These are phyloP conservation scores for Sebastes diploproa DNA, from an alignment of 2,797 vertebrate species.

Conservation along the genomic window DNA sequence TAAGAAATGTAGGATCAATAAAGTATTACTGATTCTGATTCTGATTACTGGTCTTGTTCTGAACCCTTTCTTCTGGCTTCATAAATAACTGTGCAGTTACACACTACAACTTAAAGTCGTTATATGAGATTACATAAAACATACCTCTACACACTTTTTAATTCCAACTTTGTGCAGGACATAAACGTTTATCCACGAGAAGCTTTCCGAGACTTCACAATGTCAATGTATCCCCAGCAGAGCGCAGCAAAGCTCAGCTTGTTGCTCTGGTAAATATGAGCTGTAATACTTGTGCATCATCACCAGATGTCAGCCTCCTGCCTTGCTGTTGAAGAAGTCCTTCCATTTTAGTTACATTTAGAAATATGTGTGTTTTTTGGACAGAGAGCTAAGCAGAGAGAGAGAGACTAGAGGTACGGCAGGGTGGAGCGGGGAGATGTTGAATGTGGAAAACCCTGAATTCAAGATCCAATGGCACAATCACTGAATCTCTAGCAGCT, in stretches of 20 bases:
- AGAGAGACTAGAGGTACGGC: background rate
- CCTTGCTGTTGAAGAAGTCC: background rate
- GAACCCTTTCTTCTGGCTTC: background rate
- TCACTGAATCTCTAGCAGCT: background rate
- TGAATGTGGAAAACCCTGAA: background rate
- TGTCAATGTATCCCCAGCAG: slow-evolving; percentile 20
- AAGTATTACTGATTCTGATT: no score
- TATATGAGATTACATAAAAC: background rate
- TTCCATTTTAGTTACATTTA: background rate
- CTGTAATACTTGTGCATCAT: background rate
- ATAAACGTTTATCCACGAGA: background rate
- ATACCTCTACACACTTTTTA: background rate
- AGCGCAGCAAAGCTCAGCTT: slow-evolving; percentile 30
- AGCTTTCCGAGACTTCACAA: background rate
- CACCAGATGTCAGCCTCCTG: slow-evolving; percentile 47
- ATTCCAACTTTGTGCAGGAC: background rate
- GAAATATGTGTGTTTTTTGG: background rate
- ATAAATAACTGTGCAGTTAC: background rate
- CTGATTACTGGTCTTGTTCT: background rate
- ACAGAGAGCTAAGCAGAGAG: background rate
- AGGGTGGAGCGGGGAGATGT: background rate
- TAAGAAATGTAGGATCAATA: no score
- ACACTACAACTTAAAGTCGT: background rate
- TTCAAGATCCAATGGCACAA: background rate
- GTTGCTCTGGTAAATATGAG: background rate